Base-by-base conservation (phyloP, 2,113 vertebrate species). In the Zosterops borbonicus region DNA sequence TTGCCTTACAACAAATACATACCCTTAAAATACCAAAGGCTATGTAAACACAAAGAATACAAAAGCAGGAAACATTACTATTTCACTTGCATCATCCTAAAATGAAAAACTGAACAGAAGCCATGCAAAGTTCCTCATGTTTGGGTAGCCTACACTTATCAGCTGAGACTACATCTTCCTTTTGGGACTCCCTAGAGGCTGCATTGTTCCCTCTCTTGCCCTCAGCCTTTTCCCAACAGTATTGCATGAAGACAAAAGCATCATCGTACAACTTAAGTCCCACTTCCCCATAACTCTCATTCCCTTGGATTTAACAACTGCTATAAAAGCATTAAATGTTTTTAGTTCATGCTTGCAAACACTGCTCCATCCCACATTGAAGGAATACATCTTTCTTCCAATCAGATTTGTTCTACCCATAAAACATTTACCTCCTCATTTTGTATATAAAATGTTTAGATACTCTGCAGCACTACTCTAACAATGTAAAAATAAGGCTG, bases 51-150 rank as follows among this genome's bases (percentile, higher is more conserved):
- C 59, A 81, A 96, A 79, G 78, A 87, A 92, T 17, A 96, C 92
- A 93, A 95, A 96, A 87, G 92, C 81, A 92, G 95, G 95, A 96
- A 95, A 94, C 50, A 60, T 87, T 75, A 91, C 11, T 64, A 47
- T 75, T 87, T 75, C 31, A 55, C 69, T 82, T 83, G 56, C 77
- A 84, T 94, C 60, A 92, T 50, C 84, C 82, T 41, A 68, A 86
- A 89, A 83, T 17, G 56, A 84, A 78, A 71, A 82, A 63, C 44
- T 87, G 83, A 96, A 71, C 47, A 41, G 8, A 79, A 91, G 60
- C 52, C 77, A 79, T 28, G 16, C 28, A n/a, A 11, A 60, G 53
- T 13, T 92, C 75, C 80, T 75, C 35, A 6, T 23, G 29, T 92
- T 67, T 75, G 69, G 39, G 24, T 21, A 81, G 64, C 60, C 11